Evolutionary conservation across 1,140 invertebrate genomes (phyloP).

Genomic region (Hetaerina americana): DNA sequence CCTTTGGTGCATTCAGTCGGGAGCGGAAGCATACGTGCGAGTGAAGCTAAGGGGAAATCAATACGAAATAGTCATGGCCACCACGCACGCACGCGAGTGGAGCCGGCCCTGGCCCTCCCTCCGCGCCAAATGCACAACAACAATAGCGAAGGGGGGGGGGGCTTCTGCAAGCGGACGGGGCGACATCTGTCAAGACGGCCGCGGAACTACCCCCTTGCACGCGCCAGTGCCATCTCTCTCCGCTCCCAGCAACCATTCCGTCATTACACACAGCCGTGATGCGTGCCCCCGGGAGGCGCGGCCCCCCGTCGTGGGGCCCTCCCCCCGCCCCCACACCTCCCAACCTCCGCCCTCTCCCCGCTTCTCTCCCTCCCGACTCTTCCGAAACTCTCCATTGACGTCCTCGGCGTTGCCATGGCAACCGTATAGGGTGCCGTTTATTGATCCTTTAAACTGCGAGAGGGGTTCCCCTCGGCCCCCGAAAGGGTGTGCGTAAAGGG

Average conservation of each 20-base stretch:
- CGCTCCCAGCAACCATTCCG: no score
- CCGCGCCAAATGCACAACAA: neutral
- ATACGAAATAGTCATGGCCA: neutral
- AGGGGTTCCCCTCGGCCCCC: no score
- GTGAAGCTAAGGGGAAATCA: no score
- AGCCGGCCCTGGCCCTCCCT: no score
- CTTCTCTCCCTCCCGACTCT: neutral
- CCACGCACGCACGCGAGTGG: no score
- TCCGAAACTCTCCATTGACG: neutral
- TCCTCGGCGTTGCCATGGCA: neutral
- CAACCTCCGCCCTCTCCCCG: neutral
- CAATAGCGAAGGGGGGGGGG: neutral
- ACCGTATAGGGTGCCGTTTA: neutral
- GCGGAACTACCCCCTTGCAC: neutral
- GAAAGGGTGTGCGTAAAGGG: no score
- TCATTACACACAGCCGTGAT: no score
- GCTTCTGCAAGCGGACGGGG: neutral
- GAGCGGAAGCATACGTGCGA: no score
- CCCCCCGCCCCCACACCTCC: neutral
- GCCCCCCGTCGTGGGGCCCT: no score
- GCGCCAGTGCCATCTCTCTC: neutral
- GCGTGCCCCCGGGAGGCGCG: no score
- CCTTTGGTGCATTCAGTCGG: no score
- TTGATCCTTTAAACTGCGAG: neutral
- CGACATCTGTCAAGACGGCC: no score